Percentiles rank a stretch among this genome's conserved stretches.
Evolutionary conservation across 2,797 vertebrate species (phyloP).

Genomic region (Sebastes variabilis): DNA sequence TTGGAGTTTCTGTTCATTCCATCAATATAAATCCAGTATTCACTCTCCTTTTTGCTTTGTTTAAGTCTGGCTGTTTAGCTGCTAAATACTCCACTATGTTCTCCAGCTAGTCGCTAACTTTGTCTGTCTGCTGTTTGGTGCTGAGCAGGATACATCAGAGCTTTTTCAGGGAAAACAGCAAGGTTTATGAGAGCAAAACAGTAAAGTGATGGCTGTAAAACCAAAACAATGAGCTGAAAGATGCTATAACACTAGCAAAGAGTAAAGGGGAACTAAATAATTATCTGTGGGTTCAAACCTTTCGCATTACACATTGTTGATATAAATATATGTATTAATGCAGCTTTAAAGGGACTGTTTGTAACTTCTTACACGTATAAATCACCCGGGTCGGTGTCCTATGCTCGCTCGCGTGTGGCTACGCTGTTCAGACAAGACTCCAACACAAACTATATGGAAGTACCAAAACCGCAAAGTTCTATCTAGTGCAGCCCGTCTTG

Average conservation of each 20-base stretch:
- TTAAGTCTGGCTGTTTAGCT: background rate
- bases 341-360: background rate
- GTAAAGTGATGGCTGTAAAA: background rate
- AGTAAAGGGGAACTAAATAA: fast-evolving
- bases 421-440: too few species aligned
- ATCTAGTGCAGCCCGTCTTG: too few species aligned
- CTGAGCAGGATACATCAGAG: fast-evolving
- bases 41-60: background rate
- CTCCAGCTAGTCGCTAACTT: too few species aligned
- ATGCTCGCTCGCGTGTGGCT: too few species aligned
- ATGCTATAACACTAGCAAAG: background rate
- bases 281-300: background rate
- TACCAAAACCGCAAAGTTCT: too few species aligned
- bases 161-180: background rate
- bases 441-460: too few species aligned
- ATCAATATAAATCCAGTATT: background rate
- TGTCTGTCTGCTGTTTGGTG: too few species aligned
- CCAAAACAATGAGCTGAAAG: background rate
- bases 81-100: too few species aligned
- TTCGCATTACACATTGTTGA: background rate
- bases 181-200: background rate
- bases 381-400: too few species aligned
- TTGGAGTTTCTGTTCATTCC: background rate
- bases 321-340: background rate
- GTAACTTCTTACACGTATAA: too few species aligned